Evolutionary conservation across 1,140 invertebrate genomes (phyloP).

Genomic region (Saxidomus purpurata): DNA sequence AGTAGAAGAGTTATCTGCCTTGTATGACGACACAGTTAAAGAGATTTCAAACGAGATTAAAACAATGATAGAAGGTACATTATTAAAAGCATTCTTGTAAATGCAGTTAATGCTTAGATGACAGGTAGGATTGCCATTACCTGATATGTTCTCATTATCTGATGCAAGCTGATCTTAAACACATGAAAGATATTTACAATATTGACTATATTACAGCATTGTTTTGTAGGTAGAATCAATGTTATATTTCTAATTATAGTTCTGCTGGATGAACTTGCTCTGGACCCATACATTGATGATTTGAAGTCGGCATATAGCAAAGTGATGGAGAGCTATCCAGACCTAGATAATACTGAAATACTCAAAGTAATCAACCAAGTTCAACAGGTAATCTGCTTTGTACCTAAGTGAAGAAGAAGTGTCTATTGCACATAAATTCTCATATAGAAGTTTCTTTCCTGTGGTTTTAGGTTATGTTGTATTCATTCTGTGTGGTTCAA

Average conservation of each 20-base stretch:
- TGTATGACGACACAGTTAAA: constrained; percentile 44
- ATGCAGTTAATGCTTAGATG: background rate
- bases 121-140: no score
- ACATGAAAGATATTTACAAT: no score
- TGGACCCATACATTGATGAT: constrained; percentile 55
- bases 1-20: background rate
- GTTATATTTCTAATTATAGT: no score
- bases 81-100: background rate
- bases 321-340: background rate
- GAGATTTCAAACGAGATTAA: background rate
- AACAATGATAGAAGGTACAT: constrained; percentile 22
- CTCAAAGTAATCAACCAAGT: background rate
- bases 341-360: background rate
- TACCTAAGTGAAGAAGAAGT: no score
- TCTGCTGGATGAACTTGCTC: constrained; percentile 37
- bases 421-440: no score
- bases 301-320: background rate
- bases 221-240: no score
- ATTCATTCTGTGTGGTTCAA: no score
- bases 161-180: no score
- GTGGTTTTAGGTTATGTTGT: no score
- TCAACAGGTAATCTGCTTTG: constrained; percentile 17
- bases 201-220: no score
- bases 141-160: no score
- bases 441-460: no score